A percentile compares a stretch with the other conserved stretches of the same genome.
Conservation (phyloP, 35 echinoderm and acorn worm genomes). For the Heliocidaris erythrogramma region DNA sequence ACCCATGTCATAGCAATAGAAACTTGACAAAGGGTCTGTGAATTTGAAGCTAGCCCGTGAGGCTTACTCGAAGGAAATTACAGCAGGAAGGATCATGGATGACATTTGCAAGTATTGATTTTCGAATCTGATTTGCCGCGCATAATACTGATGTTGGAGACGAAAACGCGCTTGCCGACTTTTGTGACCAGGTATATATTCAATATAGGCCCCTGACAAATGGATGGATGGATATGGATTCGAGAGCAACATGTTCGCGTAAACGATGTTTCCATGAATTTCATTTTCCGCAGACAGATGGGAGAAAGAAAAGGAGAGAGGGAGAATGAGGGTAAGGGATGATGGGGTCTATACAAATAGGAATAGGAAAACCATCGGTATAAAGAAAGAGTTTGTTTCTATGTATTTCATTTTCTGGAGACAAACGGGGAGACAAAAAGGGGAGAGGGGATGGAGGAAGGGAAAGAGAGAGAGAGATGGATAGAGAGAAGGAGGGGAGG, state of each 20-base stretch:
- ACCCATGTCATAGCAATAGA: background rate
- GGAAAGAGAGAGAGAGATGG: no score
- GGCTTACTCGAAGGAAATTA: background rate
- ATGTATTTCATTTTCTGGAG: no score
- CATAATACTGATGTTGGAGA: background rate
- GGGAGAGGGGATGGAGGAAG: no score
- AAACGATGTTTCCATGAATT: background rate
- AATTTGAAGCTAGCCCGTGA: background rate
- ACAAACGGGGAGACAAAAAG: no score
- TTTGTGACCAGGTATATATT: background rate
- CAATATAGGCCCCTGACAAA: background rate
- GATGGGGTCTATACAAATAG: background rate
- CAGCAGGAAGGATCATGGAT: background rate
- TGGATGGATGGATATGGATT: background rate
- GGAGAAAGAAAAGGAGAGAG: background rate
- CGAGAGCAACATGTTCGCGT: background rate
- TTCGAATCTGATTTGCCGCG: background rate
- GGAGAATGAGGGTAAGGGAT: background rate
- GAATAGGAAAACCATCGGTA: no score
- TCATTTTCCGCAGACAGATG: background rate
- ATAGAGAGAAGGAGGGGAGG: no score
- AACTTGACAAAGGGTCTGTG: background rate
- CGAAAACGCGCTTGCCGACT: background rate
- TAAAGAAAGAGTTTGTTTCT: no score
- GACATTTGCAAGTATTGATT: constrained; percentile 12